These are phyloP conservation scores for Corythornis cristatus DNA, from an alignment of 2,113 vertebrate genomes.

Conservation along the genomic window DNA sequence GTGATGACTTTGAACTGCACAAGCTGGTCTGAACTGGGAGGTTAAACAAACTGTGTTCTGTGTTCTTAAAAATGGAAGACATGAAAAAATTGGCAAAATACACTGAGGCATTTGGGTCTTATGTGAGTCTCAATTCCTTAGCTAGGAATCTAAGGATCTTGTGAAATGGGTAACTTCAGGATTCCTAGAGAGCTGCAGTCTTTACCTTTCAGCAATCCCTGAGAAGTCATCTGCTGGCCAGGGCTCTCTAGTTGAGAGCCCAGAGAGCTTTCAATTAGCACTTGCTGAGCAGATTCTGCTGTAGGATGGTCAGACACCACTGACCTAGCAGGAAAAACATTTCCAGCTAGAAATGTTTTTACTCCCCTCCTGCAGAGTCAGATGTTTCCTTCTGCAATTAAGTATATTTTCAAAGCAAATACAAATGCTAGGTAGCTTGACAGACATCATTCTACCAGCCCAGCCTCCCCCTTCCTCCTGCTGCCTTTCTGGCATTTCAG, in stretches of 20 bases:
- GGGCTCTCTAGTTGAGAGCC: background rate
- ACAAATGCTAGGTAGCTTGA: background rate
- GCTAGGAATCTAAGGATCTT: background rate
- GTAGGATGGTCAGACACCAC: background rate
- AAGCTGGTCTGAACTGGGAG: background rate
- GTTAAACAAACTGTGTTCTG: background rate
- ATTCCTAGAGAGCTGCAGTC: background rate
- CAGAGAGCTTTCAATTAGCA: background rate
- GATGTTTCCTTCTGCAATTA: background rate
- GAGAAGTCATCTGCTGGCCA: background rate
- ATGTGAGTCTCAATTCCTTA: background rate
- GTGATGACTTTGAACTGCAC: background rate
- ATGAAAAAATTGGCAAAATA: background rate
- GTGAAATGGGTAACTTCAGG: background rate
- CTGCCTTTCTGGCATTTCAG: background rate
- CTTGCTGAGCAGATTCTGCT: background rate
- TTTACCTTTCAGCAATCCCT: background rate
- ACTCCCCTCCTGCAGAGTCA: background rate
- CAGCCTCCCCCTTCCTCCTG: background rate
- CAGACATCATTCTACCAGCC: background rate
- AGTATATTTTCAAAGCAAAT: background rate
- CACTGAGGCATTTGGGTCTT: background rate
- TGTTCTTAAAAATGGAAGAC: background rate
- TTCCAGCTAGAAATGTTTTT: background rate
- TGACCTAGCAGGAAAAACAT: background rate